Conservation (phyloP, 2,113 vertebrate species). For the Cyprinus carpio region DNA sequence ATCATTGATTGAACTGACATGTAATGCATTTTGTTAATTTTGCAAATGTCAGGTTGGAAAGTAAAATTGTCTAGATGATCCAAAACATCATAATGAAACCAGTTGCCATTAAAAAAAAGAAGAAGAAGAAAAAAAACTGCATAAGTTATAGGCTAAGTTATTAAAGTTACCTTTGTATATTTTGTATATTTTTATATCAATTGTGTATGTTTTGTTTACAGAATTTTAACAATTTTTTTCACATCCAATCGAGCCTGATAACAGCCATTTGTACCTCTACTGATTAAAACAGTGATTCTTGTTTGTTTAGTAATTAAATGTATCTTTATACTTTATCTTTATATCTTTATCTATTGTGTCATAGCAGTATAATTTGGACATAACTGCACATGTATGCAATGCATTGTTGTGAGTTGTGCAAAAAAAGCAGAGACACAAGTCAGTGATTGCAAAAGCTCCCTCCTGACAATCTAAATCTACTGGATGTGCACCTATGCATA, state of each 20-base stretch:
- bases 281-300: not conserved
- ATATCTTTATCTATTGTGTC: not conserved
- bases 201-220: slow-evolving; percentile 19
- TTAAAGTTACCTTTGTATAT: slow-evolving; percentile 38
- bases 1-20: not conserved
- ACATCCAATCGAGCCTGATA: not conserved
- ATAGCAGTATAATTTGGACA: slow-evolving; percentile 1
- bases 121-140: not conserved
- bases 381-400: not conserved
- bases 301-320: not conserved
- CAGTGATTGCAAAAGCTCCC: not conserved
- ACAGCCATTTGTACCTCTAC: not conserved
- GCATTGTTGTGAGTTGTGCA: not conserved
- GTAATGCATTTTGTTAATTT: not conserved
- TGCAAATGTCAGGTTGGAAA: not conserved
- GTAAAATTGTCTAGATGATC: slow-evolving; percentile 1
- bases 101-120: slow-evolving; percentile 23
- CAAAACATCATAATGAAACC: not conserved
- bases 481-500: not conserved
- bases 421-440: not conserved
- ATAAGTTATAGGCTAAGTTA: slow-evolving; percentile 32
- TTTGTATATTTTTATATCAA: slow-evolving; percentile 30
- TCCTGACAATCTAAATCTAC: not conserved
- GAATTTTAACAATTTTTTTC: not conserved
- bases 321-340: not conserved